Evolutionary conservation across 2,113 vertebrate species (phyloP).

Genomic region (Corythoichthys haematopterus): DNA sequence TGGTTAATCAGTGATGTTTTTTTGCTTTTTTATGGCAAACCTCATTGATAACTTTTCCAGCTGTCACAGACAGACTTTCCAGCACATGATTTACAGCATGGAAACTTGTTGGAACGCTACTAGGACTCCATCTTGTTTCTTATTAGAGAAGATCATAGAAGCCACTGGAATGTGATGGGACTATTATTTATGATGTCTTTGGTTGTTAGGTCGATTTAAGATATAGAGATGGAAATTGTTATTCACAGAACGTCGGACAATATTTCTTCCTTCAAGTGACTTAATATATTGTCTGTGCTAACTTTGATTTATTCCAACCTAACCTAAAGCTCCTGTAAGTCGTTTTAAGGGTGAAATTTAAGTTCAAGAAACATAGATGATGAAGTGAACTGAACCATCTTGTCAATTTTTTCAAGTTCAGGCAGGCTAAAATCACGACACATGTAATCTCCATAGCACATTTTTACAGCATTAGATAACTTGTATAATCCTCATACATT

Average conservation of each 20-base stretch:
- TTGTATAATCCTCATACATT: neutral
- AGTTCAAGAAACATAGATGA: neutral
- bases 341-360: neutral
- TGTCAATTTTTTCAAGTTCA: neutral
- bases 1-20: neutral
- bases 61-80: conserved; percentile 1
- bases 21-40: neutral
- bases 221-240: neutral
- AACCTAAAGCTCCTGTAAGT: neutral
- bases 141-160: neutral
- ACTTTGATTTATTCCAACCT: neutral
- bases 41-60: conserved; percentile 1
- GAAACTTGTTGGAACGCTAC: neutral
- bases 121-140: neutral
- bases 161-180: neutral
- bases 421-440: neutral
- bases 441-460: neutral
- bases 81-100: neutral
- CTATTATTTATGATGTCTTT: neutral
- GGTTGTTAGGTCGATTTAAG: neutral
- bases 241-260: neutral
- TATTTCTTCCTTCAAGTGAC: no score
- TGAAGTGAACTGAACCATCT: neutral
- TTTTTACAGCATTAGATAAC: neutral
- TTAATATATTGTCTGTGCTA: neutral